Evolutionary conservation across 2,888 invertebrate genomes (phyloP), one percentile per base, ranked within the genome.

Genomic region (Apamea crenata): DNA sequence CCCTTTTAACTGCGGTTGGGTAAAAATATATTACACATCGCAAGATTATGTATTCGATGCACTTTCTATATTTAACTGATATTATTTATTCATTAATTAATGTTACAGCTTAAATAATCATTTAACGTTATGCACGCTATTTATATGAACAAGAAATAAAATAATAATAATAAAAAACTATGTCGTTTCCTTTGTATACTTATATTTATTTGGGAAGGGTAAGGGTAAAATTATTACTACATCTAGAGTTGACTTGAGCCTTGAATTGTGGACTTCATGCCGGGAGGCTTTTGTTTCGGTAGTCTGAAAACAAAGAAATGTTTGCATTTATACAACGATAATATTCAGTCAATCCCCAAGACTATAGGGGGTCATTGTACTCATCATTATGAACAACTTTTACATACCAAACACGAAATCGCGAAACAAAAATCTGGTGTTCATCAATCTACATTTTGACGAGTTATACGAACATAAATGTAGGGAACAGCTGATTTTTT

Each of bases 241-340:
- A 29, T 78, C 89, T 94, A 96, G 40, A 96, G 93, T 88, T 97
- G 96, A 92, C 96, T 97, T 84, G 96, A 92, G 84, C 96, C 96
- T 94, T 96, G 96, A 84, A 96, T 96, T 2, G 92, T 94, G 5
- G 91, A 91, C 82, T 96, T 96, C 91, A 96, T 93, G 3, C 95
- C 94, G 0, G 96, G 94, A 40, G 96, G 95, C 82, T 96, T 96
- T 85, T 95, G 96, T 87, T 96, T 96, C 32, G 96, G 96, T 77
- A 97, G 92, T 83, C 96, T 96, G 94, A 78, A 81, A 89, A 74
- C 21, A n/a, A 63, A 63, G 50, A 3, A 69, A 32, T 3, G 1
- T 44, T 44, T 3, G 10, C 8, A 47, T 69, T 69, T 21, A 29
- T 67, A 16, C 8, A 66, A 67, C 40, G 12, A 29, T 21, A 29